Evolutionary conservation across 1,140 invertebrate species (phyloP).

Genomic region (Arion vulgaris): DNA sequence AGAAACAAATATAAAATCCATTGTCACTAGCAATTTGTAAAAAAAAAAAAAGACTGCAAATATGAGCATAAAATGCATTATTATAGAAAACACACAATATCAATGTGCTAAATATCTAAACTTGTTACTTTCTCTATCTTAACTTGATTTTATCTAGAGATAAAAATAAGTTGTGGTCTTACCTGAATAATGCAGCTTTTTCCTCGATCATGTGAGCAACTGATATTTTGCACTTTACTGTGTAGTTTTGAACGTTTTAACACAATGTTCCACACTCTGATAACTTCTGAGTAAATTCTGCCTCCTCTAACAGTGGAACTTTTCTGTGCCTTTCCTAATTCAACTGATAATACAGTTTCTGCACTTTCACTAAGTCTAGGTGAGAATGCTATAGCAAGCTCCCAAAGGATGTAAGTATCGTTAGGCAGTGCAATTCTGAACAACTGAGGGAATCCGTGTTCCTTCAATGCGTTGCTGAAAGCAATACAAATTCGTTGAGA

Average conservation of each 20-base stretch:
- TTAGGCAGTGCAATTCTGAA: constrained; percentile 60
- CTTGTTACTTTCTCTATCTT: too few relatives aligned
- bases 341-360: constrained; percentile 48
- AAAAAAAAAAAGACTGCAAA: too few relatives aligned
- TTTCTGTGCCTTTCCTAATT: constrained; percentile 32
- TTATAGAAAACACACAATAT: too few relatives aligned
- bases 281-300: constrained; percentile 66
- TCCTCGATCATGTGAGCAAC: constrained; percentile 61
- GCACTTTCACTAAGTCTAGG: constrained; percentile 59
- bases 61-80: too few relatives aligned
- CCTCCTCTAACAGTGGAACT: constrained; percentile 49
- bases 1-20: too few relatives aligned
- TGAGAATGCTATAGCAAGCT: constrained; percentile 66
- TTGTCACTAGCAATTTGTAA: too few relatives aligned
- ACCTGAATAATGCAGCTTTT: constrained; percentile 60
- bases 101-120: too few relatives aligned
- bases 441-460: constrained; percentile 55
- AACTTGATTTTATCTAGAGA: too few relatives aligned
- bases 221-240: constrained; percentile 53
- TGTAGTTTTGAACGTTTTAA: constrained; percentile 43
- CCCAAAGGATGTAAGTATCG: constrained; percentile 61
- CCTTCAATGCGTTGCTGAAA: constrained; percentile 45
- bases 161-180: too few relatives aligned
- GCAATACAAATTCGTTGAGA: background rate
- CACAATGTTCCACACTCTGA: constrained; percentile 68